phyloP scores from a whole-genome alignment of 2,888 invertebrate species.

The Monoplex corrugatus region DNA sequence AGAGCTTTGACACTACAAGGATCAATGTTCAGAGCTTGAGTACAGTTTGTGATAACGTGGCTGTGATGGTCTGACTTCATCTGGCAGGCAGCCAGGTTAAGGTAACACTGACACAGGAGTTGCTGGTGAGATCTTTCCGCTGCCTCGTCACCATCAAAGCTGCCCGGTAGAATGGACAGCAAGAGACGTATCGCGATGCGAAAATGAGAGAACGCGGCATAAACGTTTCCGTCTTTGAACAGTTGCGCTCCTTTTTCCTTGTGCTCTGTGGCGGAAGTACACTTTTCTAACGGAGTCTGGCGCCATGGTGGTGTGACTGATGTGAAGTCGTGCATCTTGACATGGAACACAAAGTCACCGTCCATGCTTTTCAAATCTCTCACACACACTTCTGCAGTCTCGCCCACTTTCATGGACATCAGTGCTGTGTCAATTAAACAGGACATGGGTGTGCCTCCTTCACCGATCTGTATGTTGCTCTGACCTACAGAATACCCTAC shows the following conservation, averaged over 20 bases:
- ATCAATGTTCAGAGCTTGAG: constrained; percentile 82
- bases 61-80: constrained; percentile 87
- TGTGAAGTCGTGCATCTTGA: constrained; percentile 51
- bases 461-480: constrained; percentile 63
- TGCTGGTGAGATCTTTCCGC: constrained; percentile 50
- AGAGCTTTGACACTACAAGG: constrained; percentile 83
- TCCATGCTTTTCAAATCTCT: neutral
- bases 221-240: constrained; percentile 85
- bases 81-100: constrained; percentile 92
- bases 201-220: constrained; percentile 89
- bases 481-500: constrained; percentile 52
- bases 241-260: constrained; percentile 84
- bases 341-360: neutral
- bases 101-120: constrained; percentile 84
- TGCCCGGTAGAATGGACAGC: constrained; percentile 80
- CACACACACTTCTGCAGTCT: constrained; percentile 58
- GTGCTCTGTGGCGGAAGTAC: constrained; percentile 61
- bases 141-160: constrained; percentile 32
- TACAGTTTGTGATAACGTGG: constrained; percentile 86
- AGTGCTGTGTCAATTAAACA: constrained; percentile 74
- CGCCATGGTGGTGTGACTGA: constrained; percentile 57
- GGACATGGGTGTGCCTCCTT: constrained; percentile 73
- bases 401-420: constrained; percentile 67
- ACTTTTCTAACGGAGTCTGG: constrained; percentile 59
- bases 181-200: constrained; percentile 88